A percentile compares a stretch with the other conserved stretches of the same genome.
phyloP scores from a whole-genome alignment of 2,113 vertebrate genomes.

The Labeo catla region DNA sequence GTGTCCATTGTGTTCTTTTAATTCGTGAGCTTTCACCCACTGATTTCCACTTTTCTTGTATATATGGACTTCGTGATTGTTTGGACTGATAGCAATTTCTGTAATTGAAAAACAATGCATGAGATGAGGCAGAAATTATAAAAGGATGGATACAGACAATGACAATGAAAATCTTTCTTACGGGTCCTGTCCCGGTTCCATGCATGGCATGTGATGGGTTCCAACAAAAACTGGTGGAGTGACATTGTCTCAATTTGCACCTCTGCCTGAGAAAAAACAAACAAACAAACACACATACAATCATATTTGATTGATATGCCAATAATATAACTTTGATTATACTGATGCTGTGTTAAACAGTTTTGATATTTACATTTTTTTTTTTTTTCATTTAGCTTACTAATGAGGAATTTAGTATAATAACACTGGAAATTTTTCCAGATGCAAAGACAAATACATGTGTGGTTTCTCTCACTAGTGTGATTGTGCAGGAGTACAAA shows the following conservation, averaged over 20 bases:
- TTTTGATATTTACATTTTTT: not conserved
- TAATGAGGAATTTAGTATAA: not conserved
- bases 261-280: constrained; percentile 21
- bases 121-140: not conserved
- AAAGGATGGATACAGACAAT: not conserved
- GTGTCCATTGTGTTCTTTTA: constrained; percentile 98
- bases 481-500: not conserved
- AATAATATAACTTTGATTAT: not conserved
- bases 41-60: constrained; percentile 97
- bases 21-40: constrained; percentile 95
- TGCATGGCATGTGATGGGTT: constrained; percentile 98
- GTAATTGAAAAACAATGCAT: not conserved
- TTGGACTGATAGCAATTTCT: constrained; percentile 99
- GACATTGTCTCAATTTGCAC: constrained; percentile 83
- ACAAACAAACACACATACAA: too few species aligned
- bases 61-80: constrained; percentile 99
- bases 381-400: too few species aligned
- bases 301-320: not conserved
- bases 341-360: not conserved
- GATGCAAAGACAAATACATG: not conserved
- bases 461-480: not conserved
- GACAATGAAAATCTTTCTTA: constrained; percentile 70
- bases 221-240: constrained; percentile 96
- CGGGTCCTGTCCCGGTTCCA: constrained; percentile 98
- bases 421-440: not conserved